Conservation (phyloP, 2,113 vertebrate species). For the Malaclemys terrapin region DNA sequence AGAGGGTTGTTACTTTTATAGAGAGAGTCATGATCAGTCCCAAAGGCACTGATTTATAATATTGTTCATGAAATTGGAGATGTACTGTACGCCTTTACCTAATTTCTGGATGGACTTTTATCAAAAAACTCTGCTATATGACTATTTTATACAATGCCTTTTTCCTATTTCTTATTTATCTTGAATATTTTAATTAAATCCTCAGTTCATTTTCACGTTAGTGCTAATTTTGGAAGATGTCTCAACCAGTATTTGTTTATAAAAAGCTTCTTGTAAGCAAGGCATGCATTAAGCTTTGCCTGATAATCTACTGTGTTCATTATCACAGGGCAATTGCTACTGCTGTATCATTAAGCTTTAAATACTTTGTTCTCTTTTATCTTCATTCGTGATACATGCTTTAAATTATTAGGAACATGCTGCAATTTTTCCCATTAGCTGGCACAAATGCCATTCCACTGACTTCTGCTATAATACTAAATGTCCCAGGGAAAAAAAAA, state of each 20-base stretch:
- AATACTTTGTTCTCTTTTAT: slow-evolving; percentile 72
- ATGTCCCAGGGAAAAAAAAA: background rate
- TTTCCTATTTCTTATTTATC: slow-evolving; percentile 63
- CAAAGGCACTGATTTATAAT: background rate
- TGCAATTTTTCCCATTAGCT: slow-evolving; percentile 45
- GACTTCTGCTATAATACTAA: slow-evolving; percentile 31
- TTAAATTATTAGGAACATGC: slow-evolving; percentile 43
- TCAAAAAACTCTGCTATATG: slow-evolving; percentile 45
- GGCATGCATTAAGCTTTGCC: slow-evolving; percentile 72
- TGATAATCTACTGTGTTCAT: slow-evolving; percentile 76
- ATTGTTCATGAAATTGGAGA: slow-evolving; percentile 1
- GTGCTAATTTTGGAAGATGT: slow-evolving; percentile 76
- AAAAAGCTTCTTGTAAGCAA: slow-evolving; percentile 76
- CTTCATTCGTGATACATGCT: slow-evolving; percentile 52
- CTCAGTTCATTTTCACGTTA: slow-evolving; percentile 69
- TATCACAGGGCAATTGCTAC: slow-evolving; percentile 70
- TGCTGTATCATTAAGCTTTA: slow-evolving; percentile 70
- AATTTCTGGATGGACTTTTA: slow-evolving; percentile 37
- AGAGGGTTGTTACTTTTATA: background rate
- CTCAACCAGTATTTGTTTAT: slow-evolving; percentile 78
- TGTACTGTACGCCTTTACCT: background rate
- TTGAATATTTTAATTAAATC: slow-evolving; percentile 77
- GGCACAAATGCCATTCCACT: slow-evolving; percentile 60
- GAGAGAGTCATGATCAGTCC: background rate
- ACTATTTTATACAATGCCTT: slow-evolving; percentile 21